Base-by-base conservation (phyloP, 2,797 vertebrate species). In the Margarornis squamiger region DNA sequence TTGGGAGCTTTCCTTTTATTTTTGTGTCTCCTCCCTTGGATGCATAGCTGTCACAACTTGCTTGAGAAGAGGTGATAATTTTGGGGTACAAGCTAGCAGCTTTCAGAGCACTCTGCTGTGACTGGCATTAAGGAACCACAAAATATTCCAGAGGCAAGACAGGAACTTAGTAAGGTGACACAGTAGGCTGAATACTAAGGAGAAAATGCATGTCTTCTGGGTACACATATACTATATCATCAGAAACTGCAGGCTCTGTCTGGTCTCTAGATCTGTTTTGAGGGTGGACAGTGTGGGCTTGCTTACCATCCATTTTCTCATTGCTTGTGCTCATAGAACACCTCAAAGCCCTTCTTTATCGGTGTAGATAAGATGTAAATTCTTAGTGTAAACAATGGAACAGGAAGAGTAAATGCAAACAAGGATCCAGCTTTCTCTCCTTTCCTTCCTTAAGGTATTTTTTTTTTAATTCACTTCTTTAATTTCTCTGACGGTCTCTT, bases 141-240 rank as follows among this genome's bases (percentile, higher is more conserved):
- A 72, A 72, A 43, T 65, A 29, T 19, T 77, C 8, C 36, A 8
- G 54, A 70, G 32, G 10, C 43, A 48, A 27, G 12, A 67, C 41
- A 61, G 29, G 18, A 72, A 13, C 1, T 72, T 66, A 8, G 1
- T 21, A 7, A 55, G n/a, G 39, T 72, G 30, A 32, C 36, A 17
- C 6, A 36, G 14, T 32, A 48, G 76, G 6, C 41, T 86, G 58
- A 70, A 38, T 32, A 14, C 21, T 10, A 41, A 43, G 26, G n/a
- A 55, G 27, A 48, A 82, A 8, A 12, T 43, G 32, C 5, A 2
- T 23, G 13, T 65, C 24, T 72, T 86, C 19, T 71, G 46, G 46
- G 22, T 43, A 16, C 39, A 51, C 9, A 2, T 2, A 2, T 23
- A 26, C 32, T 20, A 0, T 46, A 8, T 39, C 13, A 14, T 38